Conservation (phyloP, 2,113 vertebrate species). For the Coptodon rendalli region DNA sequence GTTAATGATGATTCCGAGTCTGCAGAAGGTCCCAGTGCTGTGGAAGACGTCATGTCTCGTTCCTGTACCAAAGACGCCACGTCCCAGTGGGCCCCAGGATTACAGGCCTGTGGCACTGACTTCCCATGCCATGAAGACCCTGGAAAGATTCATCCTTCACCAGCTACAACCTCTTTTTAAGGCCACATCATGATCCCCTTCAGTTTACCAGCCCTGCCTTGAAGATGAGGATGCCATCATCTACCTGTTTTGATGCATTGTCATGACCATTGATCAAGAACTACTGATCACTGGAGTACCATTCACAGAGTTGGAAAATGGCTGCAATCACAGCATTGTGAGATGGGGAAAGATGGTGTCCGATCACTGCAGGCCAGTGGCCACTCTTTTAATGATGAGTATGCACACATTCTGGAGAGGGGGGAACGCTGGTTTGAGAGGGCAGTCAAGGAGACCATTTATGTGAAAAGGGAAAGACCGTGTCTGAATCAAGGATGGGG, state of each 20-base stretch:
- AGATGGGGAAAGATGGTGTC: not conserved
- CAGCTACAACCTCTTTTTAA: not conserved
- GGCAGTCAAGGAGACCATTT: not conserved
- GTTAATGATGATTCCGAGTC: too few relatives aligned
- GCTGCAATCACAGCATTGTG: not conserved
- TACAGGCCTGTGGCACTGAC: not conserved
- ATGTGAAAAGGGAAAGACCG: not conserved
- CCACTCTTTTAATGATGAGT: not conserved
- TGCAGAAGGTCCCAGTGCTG: too few relatives aligned
- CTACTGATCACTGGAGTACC: not conserved
- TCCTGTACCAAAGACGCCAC: too few relatives aligned
- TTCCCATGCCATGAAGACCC: not conserved
- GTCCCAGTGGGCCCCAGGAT: not conserved
- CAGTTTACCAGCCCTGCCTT: not conserved
- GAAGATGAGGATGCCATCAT: not conserved
- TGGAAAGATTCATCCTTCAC: not conserved
- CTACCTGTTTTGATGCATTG: not conserved
- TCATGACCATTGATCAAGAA: not conserved
- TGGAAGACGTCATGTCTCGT: too few relatives aligned
- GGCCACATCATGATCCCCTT: not conserved
- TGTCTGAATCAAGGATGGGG: not conserved
- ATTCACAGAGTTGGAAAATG: not conserved
- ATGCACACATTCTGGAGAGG: not conserved
- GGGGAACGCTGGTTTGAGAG: not conserved
- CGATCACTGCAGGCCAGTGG: not conserved